Base-by-base conservation (phyloP, 2,888 invertebrate species). In the Chelonus formosanus region DNA sequence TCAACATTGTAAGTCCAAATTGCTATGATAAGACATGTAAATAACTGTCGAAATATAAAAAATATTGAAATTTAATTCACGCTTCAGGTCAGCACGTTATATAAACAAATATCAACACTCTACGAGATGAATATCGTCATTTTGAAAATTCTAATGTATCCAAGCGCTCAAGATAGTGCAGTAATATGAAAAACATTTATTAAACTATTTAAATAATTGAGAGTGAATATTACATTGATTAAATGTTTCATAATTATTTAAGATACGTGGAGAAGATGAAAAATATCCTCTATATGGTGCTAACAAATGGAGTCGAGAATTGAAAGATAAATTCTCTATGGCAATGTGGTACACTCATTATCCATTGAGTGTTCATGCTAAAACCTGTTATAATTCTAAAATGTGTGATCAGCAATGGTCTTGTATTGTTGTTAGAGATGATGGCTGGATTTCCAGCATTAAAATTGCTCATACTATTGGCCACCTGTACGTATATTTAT, bases 321-420 rank as follows among this genome's bases (percentile, higher is more conserved):
- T 64, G 3, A n/a, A n/a, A 32, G 64, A 64, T n/a, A 64, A 64
- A 59, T 50, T 58, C 5, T 58, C 57, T 31, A 64, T 64, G 64
- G 64, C 52, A 3, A 8, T 64, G 8, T 64, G 64, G 64, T 57
- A 57, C 5, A 64, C 64, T 4, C 58, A 64, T n/a, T 64, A 43
- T n/a, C 10, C 40, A 31, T 8, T 59, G 3, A 31, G 8, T 45
- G 36, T 35, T 34, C 43, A 58, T 3, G 35, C 45, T n/a, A 58
- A 31, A n/a, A 53, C 64, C 4, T 50, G 52, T 6, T 57, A 57
- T 35, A 57, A 57, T 20, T 43, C 64, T 4, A 58, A 34, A 5
- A 64, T 64, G 64, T 64, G 64, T 31, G 44, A 59, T 5, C 44
- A 31, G 35, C 35, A 58, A 7, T 47, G 64, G 64, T 58, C 58